Evolutionary conservation across 2,797 vertebrate genomes (phyloP).

Genomic region (Bucorvus abyssinicus): DNA sequence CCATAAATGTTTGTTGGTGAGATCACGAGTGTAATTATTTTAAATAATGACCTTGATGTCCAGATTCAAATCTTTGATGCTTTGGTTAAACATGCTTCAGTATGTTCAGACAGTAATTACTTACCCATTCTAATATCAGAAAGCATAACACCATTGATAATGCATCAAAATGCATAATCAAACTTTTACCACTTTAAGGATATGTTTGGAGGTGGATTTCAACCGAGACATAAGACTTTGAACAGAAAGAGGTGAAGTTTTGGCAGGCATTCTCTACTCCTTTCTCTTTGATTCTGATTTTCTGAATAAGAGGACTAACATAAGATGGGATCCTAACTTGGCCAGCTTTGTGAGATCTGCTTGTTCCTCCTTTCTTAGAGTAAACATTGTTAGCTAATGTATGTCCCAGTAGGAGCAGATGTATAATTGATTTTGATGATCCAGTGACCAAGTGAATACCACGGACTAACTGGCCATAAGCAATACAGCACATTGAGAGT

Average conservation of each 20-base stretch:
- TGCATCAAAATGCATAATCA: neutral
- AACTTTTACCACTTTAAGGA: neutral
- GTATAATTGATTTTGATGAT: neutral
- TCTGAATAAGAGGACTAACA: neutral
- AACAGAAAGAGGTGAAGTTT: neutral
- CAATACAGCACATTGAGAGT: neutral
- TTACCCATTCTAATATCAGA: neutral
- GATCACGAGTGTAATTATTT: neutral
- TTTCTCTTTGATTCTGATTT: neutral
- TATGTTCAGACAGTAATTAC: neutral
- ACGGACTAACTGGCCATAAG: neutral
- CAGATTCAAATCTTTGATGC: neutral
- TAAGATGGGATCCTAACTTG: neutral
- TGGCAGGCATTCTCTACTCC: neutral
- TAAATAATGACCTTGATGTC: neutral
- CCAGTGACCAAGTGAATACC: neutral
- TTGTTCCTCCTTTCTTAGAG: neutral
- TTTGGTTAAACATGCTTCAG: neutral
- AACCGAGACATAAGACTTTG: neutral
- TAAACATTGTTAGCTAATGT: neutral
- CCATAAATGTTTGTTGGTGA: neutral
- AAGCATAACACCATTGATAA: neutral
- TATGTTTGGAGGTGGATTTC: neutral
- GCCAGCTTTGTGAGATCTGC: neutral
- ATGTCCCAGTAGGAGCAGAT: neutral